Evolutionary conservation across 92 coral and sea anemone genomes (phyloP).

Genomic region (Umimayanthus chanpuru): DNA sequence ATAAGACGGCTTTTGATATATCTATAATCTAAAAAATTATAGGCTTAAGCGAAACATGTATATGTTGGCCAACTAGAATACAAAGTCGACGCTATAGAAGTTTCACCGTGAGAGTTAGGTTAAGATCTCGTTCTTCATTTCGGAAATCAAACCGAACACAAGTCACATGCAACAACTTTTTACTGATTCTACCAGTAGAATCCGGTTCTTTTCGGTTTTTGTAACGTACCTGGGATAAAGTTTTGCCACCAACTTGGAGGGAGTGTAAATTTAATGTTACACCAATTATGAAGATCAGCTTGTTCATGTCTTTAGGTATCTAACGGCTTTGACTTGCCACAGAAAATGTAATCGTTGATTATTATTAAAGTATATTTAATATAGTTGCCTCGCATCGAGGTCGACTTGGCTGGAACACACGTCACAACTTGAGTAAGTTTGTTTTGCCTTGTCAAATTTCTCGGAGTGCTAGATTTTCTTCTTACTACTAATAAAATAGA

Average conservation of each 20-base stretch:
- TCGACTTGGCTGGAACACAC: not conserved
- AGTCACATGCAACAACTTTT: no score
- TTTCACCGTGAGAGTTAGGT: not conserved
- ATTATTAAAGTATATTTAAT: no score
- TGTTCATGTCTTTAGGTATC: not conserved
- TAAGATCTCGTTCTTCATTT: not conserved
- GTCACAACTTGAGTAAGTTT: not conserved
- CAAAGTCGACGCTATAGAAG: not conserved
- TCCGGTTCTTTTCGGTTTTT: no score
- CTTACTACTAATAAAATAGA: no score
- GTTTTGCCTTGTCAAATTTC: not conserved
- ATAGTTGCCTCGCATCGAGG: not conserved
- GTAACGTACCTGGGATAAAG: not conserved
- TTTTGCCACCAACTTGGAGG: not conserved
- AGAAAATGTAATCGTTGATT: not conserved
- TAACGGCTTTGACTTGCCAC: not conserved
- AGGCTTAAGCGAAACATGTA: not conserved
- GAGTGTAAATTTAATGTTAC: not conserved
- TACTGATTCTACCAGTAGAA: no score
- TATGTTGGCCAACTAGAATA: not conserved
- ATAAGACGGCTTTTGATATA: not conserved
- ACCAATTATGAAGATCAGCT: not conserved
- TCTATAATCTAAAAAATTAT: no score
- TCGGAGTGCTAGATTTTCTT: not conserved
- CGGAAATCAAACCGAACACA: not conserved